Base-by-base conservation (phyloP, 2,797 vertebrate genomes). In the Cheracebus regulus region DNA sequence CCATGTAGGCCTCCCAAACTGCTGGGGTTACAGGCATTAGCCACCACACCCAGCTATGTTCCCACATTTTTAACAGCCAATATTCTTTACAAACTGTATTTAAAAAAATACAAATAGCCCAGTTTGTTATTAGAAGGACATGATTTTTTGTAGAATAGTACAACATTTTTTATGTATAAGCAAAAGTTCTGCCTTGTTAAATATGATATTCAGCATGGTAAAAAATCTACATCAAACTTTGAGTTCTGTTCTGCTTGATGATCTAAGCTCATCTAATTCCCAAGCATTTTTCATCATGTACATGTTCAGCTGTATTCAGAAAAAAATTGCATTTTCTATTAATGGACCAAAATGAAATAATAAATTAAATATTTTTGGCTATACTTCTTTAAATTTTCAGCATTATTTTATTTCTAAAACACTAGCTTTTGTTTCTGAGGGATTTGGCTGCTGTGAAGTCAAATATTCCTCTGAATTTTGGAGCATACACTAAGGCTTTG, bases 401-500 rank as follows among this genome's bases (percentile, higher is more conserved):
- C 1, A 87, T 92, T 73, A 39, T 64, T 92, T 92, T 88, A 39
- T 83, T 94, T 92, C 30, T 5, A 36, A 73, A 85, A 46, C n/a
- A 39, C 2, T 14, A 95, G 22, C 11, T 22, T 90, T 90, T 67
- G 78, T 79, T 44, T 87, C 17, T 81, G 36, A 90, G 14, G 4
- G 4, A 50, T 82, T 87, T 92, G 61, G 8, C 36, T 67, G 7
- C 20, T 92, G 2, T 44, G 1, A 7, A 50, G 1, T 81, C 7
- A 95, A 76, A 76, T 48, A 73, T 58, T 92, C 70, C 15, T 96
- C 9, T 80, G 11, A 80, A 91, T 84, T 97, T 83, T 84, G 67
- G 17, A 72, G 88, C 2, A 78, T 33, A 55, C 88, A 48, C 5
- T 90, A 10, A 95, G 2, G 19, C 7, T 80, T 95, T 96, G 76